These are phyloP conservation scores for Nibea albiflora DNA, from an alignment of 2,113 vertebrate genomes.

Conservation along the genomic window DNA sequence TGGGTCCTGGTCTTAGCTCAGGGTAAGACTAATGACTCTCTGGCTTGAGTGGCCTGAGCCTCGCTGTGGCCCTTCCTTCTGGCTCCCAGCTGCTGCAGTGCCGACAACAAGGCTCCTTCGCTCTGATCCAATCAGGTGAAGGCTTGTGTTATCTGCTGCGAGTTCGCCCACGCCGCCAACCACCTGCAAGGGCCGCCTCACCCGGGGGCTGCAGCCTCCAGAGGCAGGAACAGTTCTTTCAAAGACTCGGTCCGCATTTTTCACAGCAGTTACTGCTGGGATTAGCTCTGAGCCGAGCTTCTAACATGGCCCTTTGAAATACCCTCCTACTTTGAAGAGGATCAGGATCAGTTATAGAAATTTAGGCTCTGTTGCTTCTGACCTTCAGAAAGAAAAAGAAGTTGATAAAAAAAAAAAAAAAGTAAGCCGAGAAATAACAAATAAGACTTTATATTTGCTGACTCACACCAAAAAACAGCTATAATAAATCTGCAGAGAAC, in stretches of 20 bases:
- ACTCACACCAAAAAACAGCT: background rate
- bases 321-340: constrained; percentile 46
- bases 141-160: constrained; percentile 45
- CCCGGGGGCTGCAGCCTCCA: constrained; percentile 1
- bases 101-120: constrained; percentile 8
- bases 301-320: constrained; percentile 53
- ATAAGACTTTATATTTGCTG: constrained; percentile 24
- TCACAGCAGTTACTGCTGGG: constrained; percentile 36
- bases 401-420: constrained; percentile 7
- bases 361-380: constrained; percentile 42
- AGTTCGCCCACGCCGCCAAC: constrained; percentile 13
- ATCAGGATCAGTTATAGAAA: constrained; percentile 54
- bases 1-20: constrained; percentile 42
- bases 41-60: constrained; percentile 53
- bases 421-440: constrained; percentile 30
- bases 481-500: constrained; percentile 11
- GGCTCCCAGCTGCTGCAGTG: constrained; percentile 37
- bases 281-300: constrained; percentile 46
- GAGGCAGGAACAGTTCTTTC: constrained; percentile 24
- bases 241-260: constrained; percentile 46
- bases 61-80: background rate
- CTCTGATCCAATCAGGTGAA: constrained; percentile 62
- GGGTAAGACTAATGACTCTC: constrained; percentile 70
- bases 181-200: constrained; percentile 30
- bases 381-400: constrained; percentile 56